Evolutionary conservation across 2,888 invertebrate species (phyloP), one percentile per base, ranked within the genome.

Genomic region (Drosophila cognata): DNA sequence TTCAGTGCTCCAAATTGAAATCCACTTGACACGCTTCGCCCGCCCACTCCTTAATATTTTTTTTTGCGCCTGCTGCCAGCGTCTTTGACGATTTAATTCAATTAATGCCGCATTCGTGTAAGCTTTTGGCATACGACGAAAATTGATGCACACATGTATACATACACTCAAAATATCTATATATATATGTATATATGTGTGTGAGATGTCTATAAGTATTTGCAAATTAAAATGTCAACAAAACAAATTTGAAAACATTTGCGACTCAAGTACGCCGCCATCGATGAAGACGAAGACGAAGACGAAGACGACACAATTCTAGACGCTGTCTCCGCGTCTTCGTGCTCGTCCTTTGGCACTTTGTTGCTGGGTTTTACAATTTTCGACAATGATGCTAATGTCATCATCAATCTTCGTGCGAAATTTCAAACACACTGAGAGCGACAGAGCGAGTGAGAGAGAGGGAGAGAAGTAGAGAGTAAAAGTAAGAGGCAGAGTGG

Each of bases 141-240:
- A 82, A 82, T 80, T 83, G 87, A 83, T 78, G 76, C 82, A 52
- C 76, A 73, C 63, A 48, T 52, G 4, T 38, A 28, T 46, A 25
- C 50, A 62, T 35, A 53, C 35, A 58, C 58, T 57, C n/a, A 50
- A 35, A 41, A 50, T 41, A 6, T 31, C 35, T 55, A 41, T 35
- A 53, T 18, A 21, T 11, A n/a, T 29, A 28, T 38, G 21, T 36
- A 67, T 35, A 18, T 33, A 4, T 53, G 21, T 62, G 25, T 41
- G 25, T 62, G 65, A 56, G 55, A 48, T 67, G 68, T 72, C 65
- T 58, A 52, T 61, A 74, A 83, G 84, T 89, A 81, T 83, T 89
- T 79, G 88, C 89, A 91, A 91, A 91, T 92, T 92, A 91, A 91
- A 91, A 91, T 91, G 91, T 91, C 91, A 91, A 91, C 89, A 84